Evolutionary conservation across 2,113 vertebrate species (phyloP), one percentile per base, ranked within the genome.

Genomic region (Lycaon pictus): DNA sequence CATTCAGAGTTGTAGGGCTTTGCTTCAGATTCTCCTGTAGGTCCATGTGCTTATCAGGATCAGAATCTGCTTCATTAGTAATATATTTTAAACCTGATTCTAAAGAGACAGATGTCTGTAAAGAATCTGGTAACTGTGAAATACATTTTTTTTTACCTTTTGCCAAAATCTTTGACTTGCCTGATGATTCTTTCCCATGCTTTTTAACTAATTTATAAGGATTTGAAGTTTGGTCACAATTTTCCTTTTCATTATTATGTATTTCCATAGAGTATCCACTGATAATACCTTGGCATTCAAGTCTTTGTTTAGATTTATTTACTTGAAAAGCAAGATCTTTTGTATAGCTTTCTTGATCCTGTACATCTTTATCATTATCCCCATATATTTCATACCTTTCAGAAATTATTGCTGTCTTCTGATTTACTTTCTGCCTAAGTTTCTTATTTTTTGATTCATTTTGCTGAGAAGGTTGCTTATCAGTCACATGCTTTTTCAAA

Each of bases 351-450:
- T 98, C 88, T 92, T 67, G 93, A 77, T 51, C 20, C 12, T 60
- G 56, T 2, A 69, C 16, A 51, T 72, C 96, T 95, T 97, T 92
- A 11, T 72, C 62, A 97, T 74, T 56, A 91, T 8, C 43, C 23
- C 94, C 65, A 85, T 35, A 22, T 93, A 87, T 63, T 56, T 92
- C 87, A 16, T 65, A 98, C 65, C 58, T 65, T 93, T 96, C 92
- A 94, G 97, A 98, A 98, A 96, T 51, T 29, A 92, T 95, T 95
- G 97, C 60, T 84, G 95, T 94, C 60, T 94, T 98, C 51, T 80
- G 60, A 53, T 94, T 98, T 85, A 88, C 55, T 95, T 80, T 96
- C 76, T 43, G 71, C 55, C 80, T 97, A 12, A 8, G 17, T 55
- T 96, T 97, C 74, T 95, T 88, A 88, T 77, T 96, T 95, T 96